Conservation (phyloP, 2,113 vertebrate genomes). For the Elgaria multicarinata region DNA sequence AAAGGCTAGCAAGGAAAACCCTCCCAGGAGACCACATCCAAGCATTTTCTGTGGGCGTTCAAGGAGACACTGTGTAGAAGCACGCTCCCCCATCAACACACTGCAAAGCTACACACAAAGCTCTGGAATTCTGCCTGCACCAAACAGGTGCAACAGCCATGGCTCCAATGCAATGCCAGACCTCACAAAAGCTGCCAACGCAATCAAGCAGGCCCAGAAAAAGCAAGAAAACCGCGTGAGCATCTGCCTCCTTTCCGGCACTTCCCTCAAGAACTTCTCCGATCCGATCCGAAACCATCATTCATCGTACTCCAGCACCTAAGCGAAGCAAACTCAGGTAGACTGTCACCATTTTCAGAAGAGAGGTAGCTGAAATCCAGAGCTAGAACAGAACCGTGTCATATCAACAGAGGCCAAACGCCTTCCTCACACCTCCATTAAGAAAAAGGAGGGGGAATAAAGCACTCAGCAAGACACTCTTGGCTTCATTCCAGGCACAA, state of each 20-base stretch:
- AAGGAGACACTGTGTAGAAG: not conserved
- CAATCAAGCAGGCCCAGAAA: not conserved
- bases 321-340: not conserved
- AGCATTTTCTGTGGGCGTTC: not conserved
- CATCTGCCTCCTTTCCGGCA: not conserved
- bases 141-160: not conserved
- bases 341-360: not conserved
- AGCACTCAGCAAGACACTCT: not conserved
- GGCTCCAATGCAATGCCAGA: not conserved
- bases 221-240: not conserved
- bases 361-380: not conserved
- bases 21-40: not conserved
- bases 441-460: too few relatives aligned
- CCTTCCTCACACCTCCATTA: not conserved
- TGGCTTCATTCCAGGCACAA: conserved; percentile 4
- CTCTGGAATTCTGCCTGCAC: not conserved
- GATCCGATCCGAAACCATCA: not conserved
- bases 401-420: not conserved
- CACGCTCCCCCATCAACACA: not conserved
- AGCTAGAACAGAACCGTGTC: not conserved
- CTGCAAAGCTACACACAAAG: not conserved
- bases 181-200: not conserved
- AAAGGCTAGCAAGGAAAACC: not conserved
- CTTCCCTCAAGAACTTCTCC: not conserved
- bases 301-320: too few relatives aligned